Conservation (phyloP, 1,140 invertebrate genomes). For the Ditylenchus dipsaci region DNA sequence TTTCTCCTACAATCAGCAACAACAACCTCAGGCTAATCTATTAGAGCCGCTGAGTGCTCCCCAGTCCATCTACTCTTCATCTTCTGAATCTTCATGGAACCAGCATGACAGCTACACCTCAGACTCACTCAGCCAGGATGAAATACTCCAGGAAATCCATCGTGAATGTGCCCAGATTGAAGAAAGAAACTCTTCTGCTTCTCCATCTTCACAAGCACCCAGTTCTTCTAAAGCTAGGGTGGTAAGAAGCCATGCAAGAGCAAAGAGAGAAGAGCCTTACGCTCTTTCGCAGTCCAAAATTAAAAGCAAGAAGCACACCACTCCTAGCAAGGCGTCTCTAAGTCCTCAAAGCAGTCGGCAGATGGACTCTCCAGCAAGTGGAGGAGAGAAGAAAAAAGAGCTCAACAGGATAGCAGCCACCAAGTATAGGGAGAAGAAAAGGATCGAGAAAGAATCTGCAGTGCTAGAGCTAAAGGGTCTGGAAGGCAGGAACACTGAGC, state of each 20-base stretch:
- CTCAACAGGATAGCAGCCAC: slow-evolving; percentile 2
- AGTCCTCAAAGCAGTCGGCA: not conserved
- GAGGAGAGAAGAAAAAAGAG: not conserved
- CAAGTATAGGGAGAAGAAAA: not conserved
- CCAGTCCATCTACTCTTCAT: not conserved
- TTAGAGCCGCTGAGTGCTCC: not conserved
- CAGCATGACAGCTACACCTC: not conserved
- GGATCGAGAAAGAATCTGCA: not conserved
- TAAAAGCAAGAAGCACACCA: not conserved
- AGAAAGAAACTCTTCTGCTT: not conserved
- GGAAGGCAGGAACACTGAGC: not conserved
- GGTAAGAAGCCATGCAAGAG: not conserved
- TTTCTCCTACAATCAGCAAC: not conserved
- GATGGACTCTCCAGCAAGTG: not conserved
- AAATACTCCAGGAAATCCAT: not conserved
- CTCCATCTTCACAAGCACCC: not conserved
- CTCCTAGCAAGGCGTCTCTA: not conserved
- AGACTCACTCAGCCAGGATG: not conserved
- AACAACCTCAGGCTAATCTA: not conserved
- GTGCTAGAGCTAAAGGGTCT: not conserved
- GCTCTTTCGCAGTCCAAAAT: not conserved
- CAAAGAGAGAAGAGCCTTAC: not conserved
- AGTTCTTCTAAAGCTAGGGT: not conserved
- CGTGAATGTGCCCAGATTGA: not conserved
- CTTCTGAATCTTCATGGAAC: not conserved